Evolutionary conservation across 2,888 invertebrate genomes (phyloP).

Genomic region (Apamea sordens): DNA sequence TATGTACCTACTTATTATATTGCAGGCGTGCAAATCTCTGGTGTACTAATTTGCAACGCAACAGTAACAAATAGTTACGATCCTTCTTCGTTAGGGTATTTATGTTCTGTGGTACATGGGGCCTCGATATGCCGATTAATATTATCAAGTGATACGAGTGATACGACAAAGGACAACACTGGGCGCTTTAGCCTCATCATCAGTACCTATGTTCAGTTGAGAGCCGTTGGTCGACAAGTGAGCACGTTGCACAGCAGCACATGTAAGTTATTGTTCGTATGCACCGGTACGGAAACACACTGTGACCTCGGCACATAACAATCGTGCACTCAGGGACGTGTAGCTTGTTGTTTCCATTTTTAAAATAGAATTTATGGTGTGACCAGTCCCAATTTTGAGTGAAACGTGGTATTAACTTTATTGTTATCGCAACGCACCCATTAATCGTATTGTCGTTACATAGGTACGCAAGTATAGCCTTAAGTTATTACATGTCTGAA

Average conservation of each 20-base stretch:
- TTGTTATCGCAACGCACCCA: not conserved
- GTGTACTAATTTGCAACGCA: no score
- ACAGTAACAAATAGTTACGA: no score
- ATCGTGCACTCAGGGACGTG: conserved; percentile 50
- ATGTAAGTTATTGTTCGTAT: conserved; percentile 73
- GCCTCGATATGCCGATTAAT: conserved; percentile 28
- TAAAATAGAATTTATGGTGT: conserved; percentile 23
- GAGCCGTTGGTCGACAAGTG: conserved; percentile 67
- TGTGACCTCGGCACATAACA: conserved; percentile 57
- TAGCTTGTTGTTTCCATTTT: conserved; percentile 47
- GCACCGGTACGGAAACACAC: conserved; percentile 64
- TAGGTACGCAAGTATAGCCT: not conserved
- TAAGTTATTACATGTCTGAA: conserved; percentile 22
- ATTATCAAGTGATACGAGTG: conserved; percentile 12
- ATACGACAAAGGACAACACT: conserved; percentile 61
- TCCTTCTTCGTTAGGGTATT: no score
- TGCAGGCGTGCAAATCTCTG: no score
- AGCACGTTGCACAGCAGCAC: conserved; percentile 69
- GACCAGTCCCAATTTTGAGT: conserved; percentile 6
- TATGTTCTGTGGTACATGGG: not conserved
- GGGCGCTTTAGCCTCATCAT: conserved; percentile 47
- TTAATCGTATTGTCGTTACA: conserved; percentile 3
- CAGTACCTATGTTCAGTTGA: conserved; percentile 67
- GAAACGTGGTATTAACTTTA: not conserved
- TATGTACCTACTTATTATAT: no score